Percentiles rank a stretch among this genome's conserved stretches.
Conservation (phyloP, 2,797 vertebrate genomes). For the Neostethus bicornis region DNA sequence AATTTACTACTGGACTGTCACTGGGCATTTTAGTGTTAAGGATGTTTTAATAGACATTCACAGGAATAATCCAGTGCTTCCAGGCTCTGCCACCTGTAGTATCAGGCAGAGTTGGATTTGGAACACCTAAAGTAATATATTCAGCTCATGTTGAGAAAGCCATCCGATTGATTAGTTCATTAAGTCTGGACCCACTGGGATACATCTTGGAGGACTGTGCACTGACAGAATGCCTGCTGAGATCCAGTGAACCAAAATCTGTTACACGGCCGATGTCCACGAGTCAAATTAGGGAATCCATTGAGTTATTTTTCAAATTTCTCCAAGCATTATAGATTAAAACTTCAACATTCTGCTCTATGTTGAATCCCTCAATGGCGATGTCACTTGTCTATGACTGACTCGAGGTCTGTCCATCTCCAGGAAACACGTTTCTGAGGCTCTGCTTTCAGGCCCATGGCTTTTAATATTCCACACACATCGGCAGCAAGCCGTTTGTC, state of each 20-base stretch:
- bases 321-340: conserved; percentile 2
- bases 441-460: conserved; percentile 29
- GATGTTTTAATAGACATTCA: neutral
- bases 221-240: conserved; percentile 31
- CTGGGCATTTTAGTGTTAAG: too few species aligned
- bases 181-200: conserved; percentile 38
- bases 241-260: conserved; percentile 23
- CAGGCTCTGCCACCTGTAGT: conserved; percentile 30
- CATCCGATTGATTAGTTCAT: conserved; percentile 52
- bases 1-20: too few species aligned
- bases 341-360: conserved; percentile 16
- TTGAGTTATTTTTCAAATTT: neutral
- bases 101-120: neutral
- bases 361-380: conserved; percentile 12
- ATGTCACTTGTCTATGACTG: conserved; percentile 1
- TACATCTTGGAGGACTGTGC: conserved; percentile 25
- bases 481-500: conserved; percentile 30
- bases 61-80: neutral
- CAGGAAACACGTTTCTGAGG: conserved; percentile 35
- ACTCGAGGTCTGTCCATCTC: conserved; percentile 26
- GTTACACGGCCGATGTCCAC: conserved; percentile 9
- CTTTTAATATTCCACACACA: conserved; percentile 51
- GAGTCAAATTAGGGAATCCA: too few species aligned
- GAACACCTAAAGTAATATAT: conserved; percentile 41
- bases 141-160: conserved; percentile 27